Base-by-base conservation (phyloP, 2,888 invertebrate species). In the Vesta saturnalis region DNA sequence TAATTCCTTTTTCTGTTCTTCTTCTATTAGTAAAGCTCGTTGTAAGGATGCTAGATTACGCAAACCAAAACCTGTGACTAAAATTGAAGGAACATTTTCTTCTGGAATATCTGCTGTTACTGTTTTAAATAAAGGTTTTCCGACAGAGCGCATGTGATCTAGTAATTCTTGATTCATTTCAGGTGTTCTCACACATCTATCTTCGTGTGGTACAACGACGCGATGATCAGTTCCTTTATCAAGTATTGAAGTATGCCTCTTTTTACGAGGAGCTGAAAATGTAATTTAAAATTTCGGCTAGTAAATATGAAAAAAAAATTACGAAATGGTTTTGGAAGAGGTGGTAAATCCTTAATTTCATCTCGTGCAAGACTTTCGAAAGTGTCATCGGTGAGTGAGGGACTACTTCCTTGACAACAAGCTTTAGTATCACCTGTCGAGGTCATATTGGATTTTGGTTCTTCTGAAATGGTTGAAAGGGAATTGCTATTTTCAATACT, bases 51-150 rank as follows among this genome's bases (percentile, higher is more conserved):
- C 60, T 19, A 78, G 63, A 60, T 80, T 81, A 15, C 80, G 69
- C 73, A 81, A 74, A 1, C 80, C 81, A 54, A 80, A 81, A 14
- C 81, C 81, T 0, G 76, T 77, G 3, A 81, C 74, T 8, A 81
- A 67, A 61, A 80, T 77, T 0, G 78, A 78, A 10, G 72, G 71
- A 10, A 56, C 12, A 0, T 21, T 12, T 43, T 56, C 47, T 14
- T 16, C 2, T 18, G 18, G 10, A 5, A 12, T 2, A 8, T 62
- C 58, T 12, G 14, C 49, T 14, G 62, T 0, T 18, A 67, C 63
- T n/a, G 67, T 67, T n/a, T 15, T 4, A 46, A 67, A 67, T 46
- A 67, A 59, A 23, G 62, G 63, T 43, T 15, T 63, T 55, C 58
- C 55, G 15, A 15, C 8, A 6, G 22, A 47, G 0, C 12, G n/a